These are phyloP conservation scores for Tapirus indicus DNA, from an alignment of 2,797 vertebrate species.

Conservation along the genomic window DNA sequence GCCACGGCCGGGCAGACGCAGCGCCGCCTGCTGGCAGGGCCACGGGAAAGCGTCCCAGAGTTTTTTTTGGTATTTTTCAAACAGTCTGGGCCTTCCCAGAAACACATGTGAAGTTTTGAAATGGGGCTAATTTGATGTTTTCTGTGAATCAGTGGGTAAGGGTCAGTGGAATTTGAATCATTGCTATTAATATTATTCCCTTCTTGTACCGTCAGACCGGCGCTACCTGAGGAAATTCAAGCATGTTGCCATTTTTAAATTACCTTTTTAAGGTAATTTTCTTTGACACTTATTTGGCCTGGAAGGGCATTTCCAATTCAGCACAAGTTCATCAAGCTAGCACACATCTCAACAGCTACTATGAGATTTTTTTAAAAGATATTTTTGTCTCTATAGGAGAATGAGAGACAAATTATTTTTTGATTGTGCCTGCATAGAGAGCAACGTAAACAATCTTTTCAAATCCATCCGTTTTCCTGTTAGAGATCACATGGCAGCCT, in stretches of 20 bases:
- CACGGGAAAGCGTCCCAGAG: background rate
- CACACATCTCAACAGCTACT: background rate
- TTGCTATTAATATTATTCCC: background rate
- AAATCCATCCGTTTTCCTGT: background rate
- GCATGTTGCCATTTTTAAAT: background rate
- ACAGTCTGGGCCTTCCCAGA: background rate
- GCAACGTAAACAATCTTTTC: conserved; percentile 5
- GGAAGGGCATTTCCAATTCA: background rate
- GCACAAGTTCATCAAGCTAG: background rate
- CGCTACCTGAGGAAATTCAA: background rate
- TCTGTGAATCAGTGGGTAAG: background rate
- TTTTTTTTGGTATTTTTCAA: background rate
- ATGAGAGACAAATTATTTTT: background rate
- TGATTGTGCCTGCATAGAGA: background rate
- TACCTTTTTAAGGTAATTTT: background rate
- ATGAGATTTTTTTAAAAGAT: background rate
- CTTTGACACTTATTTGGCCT: background rate
- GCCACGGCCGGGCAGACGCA: background rate
- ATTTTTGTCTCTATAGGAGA: background rate
- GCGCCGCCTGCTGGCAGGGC: too few relatives aligned
- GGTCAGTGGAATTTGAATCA: background rate
- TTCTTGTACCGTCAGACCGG: background rate
- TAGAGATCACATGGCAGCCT: background rate
- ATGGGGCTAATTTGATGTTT: background rate
- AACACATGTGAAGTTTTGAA: background rate